These are phyloP conservation scores for Lichenostomus cassidix DNA, from an alignment of 2,113 vertebrate genomes.

Conservation along the genomic window DNA sequence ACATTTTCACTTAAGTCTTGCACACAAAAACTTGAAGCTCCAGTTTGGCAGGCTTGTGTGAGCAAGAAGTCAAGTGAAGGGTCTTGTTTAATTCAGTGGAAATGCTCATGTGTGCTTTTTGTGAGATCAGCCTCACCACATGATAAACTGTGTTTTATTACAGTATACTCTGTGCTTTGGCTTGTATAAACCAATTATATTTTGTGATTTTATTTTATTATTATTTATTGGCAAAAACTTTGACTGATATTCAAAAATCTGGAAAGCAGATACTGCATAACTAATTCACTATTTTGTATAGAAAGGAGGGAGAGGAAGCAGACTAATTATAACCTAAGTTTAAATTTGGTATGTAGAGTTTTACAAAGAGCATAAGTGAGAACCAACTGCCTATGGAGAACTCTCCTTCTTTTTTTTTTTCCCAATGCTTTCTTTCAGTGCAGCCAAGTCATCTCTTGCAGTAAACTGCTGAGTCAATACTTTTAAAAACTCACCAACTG, in stretches of 20 bases:
- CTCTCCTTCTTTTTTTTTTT: accelerated
- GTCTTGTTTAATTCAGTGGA: background rate
- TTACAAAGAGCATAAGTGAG: background rate
- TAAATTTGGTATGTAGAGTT: background rate
- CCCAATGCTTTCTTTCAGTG: background rate
- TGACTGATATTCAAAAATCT: background rate
- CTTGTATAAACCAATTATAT: background rate
- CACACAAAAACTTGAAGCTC: background rate
- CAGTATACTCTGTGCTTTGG: background rate
- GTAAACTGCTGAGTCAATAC: slow-evolving; percentile 49
- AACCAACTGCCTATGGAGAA: background rate
- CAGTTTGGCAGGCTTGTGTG: background rate
- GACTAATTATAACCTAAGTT: background rate
- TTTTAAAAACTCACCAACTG: slow-evolving; percentile 25
- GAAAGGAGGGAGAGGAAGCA: background rate
- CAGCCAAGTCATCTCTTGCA: slow-evolving; percentile 10
- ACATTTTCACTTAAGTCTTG: background rate
- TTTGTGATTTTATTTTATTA: background rate
- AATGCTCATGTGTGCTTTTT: background rate
- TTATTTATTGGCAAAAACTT: background rate
- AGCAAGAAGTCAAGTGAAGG: background rate
- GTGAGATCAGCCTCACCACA: background rate
- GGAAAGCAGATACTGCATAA: background rate
- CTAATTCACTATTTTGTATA: background rate
- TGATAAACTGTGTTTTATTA: background rate